Evolutionary conservation across 2,888 invertebrate species (phyloP), one percentile per base, ranked within the genome.

Genomic region (Leistus spinibarbis): DNA sequence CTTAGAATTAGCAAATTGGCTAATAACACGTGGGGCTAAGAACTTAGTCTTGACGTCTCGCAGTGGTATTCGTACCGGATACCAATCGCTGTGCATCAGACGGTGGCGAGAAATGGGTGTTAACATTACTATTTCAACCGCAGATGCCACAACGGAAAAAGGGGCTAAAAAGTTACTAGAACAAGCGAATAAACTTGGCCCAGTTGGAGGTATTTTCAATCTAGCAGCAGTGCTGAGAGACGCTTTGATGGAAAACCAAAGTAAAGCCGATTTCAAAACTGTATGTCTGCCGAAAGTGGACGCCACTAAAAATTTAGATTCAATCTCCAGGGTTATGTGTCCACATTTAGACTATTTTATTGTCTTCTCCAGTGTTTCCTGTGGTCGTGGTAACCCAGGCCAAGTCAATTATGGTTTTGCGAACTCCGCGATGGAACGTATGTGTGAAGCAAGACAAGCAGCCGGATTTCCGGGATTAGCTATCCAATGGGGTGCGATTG

Each of bases 401-500:
- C 99, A 99, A 87, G 91, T 94, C 77, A 99, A 99, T 88, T 99
- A 99, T 85, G 99, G 98, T 71, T 90, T 95, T 80, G 98, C 99
- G 71, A 99, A 99, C 88, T 97, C 98, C 0, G 93, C 93, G 62
- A 99, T 99, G 98, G 99, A 99, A 87, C 91, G 99, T 78, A 91
- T 98, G 77, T 94, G 94, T 84, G 98, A 97, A 87, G 90, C 89
- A 76, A 91, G 97, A 74, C 93, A 92, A 86, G 89, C 88, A 56
- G 93, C 91, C 81, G 96, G 97, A 63, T 88, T 97, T 79, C 97
- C 97, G 23, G 98, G 90, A 60, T 82, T 84, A 67, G 97, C 98
- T 57, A 95, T 99, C 81, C 99, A 99, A 86, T 99, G 99, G 99
- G 99, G 99, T 79, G 99, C 98, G 77, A 95, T 99, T 82, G 99